Base-by-base conservation (phyloP, 35 echinoderm and acorn worm genomes). In the Ophioderma brevispina region DNA sequence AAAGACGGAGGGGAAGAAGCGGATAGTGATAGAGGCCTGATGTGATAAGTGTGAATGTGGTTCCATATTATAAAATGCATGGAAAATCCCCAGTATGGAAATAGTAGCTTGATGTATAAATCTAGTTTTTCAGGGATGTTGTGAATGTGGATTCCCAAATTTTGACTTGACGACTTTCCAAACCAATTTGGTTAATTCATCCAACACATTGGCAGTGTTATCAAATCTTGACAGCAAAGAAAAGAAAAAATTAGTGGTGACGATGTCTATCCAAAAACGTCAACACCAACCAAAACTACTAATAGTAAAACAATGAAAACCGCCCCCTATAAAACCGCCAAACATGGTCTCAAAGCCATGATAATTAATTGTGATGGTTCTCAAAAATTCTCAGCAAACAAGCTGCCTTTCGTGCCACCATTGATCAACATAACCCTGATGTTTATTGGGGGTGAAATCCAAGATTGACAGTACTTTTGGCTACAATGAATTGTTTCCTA, bases 341-440 rank as follows among this genome's bases (percentile, higher is more conserved):
- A 75, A 33, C 25, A 46, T 1, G 38, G 36, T 76, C 35, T 87
- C 64, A 79, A 55, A 55, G 43, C 77, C 32, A 89, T 89, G 87
- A 76, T 89, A n/a, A 55, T 89, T 37, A 89, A 89, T 38, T 89
- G 76, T 39, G 46, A 89, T 55, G 87, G 76, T 2, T 15, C 21
- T 32, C 80, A 32, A 79, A 89, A 55, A 52, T 13, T 42, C 17
- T 0, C 5, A 35, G 32, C 0, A 89, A 80, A 40, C 31, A 43
- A 35, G 41, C 87, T 25, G 25, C 34, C 13, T 79, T 89, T 41
- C 25, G 77, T n/a, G 87, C 87, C 31, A 80, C 41, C 18, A 89
- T 89, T 55, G 77, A 79, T 13, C 76, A 89, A 80, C 78, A 89
- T 14, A 89, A 80, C 33, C 87, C 87, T 80, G 87, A 89, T 89